These are phyloP conservation scores for Bettongia penicillata DNA, from an alignment of 2,113 vertebrate genomes.

Conservation along the genomic window DNA sequence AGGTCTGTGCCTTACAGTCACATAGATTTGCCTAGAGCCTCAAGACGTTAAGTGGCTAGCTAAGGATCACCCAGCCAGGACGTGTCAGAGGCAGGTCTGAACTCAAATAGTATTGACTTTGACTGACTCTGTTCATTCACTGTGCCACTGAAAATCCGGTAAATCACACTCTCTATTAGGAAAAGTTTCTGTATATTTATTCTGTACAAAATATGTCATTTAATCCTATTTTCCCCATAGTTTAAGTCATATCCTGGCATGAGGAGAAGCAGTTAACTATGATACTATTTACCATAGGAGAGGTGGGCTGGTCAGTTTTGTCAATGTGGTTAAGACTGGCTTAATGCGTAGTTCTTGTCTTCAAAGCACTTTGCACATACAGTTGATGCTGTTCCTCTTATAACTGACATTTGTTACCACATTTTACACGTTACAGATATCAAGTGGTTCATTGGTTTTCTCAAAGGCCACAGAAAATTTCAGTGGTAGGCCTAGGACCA, in stretches of 20 bases:
- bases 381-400: conserved; percentile 40
- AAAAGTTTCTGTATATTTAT: neutral
- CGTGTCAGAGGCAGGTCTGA: neutral
- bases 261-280: neutral
- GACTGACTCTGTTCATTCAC: neutral
- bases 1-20: neutral
- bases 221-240: neutral
- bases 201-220: neutral
- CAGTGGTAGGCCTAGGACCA: conserved; percentile 5
- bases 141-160: neutral
- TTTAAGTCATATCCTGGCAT: neutral
- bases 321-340: conserved; percentile 32
- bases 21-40: neutral
- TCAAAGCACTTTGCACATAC: conserved; percentile 51
- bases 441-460: conserved; percentile 53
- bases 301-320: neutral
- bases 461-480: conserved; percentile 50
- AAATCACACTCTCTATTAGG: conserved; percentile 40
- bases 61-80: neutral
- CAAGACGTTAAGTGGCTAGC: neutral
- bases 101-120: neutral
- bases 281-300: neutral
- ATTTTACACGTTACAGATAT: conserved; percentile 28
- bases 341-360: conserved; percentile 51
- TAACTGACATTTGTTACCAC: conserved; percentile 35